Evolutionary conservation across 1,140 invertebrate species (phyloP).

Genomic region (Platorchestia sp.): DNA sequence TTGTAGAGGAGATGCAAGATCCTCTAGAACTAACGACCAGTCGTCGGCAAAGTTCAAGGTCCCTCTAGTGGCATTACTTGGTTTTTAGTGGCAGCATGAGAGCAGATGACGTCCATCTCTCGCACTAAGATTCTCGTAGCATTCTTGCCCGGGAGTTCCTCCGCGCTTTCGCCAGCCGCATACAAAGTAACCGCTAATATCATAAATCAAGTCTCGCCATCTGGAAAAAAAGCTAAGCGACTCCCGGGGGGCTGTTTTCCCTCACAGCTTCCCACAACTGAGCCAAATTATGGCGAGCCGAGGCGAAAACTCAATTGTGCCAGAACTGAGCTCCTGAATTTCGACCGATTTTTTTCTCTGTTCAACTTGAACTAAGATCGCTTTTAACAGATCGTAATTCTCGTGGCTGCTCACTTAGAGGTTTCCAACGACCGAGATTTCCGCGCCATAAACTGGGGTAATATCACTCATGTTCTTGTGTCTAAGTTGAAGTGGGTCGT

Average conservation of each 20-base stretch:
- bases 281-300: slow-evolving; percentile 9
- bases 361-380: not conserved
- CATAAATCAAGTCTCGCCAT: slow-evolving; percentile 7
- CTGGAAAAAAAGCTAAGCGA: slow-evolving; percentile 7
- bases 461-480: not conserved
- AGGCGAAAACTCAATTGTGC: slow-evolving; percentile 7
- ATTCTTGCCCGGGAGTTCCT: not conserved
- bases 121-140: slow-evolving; percentile 6
- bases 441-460: not conserved
- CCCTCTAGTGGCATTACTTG: slow-evolving; percentile 6
- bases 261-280: slow-evolving; percentile 5
- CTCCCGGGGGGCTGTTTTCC: slow-evolving; percentile 3
- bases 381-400: not conserved
- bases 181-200: slow-evolving; percentile 1
- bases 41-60: slow-evolving; percentile 6
- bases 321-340: slow-evolving; percentile 9
- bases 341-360: not conserved
- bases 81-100: not conserved
- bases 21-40: not conserved
- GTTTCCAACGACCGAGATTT: not conserved
- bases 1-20: not conserved
- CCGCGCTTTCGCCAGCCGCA: not conserved
- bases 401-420: not conserved
- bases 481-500: not conserved
- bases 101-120: not conserved